Conservation (phyloP, 2,888 invertebrate species). For the Cryptus armator region DNA sequence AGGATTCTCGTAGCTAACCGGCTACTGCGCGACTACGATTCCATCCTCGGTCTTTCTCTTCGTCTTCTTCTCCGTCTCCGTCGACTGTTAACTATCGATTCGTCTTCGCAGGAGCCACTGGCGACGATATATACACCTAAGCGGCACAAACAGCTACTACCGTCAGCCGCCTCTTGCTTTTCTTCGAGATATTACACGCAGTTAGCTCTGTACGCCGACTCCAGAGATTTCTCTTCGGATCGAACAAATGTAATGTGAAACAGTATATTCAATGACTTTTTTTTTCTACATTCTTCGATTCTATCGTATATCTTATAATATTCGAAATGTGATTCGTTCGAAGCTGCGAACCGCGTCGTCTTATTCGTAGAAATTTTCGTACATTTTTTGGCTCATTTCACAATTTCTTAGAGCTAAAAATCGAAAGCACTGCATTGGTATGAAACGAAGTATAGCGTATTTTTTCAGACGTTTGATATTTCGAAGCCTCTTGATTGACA, state of each 20-base stretch:
- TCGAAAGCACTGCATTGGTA: neutral
- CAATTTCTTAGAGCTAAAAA: neutral
- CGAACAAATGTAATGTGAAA: neutral
- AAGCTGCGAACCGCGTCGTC: neutral
- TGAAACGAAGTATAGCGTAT: neutral
- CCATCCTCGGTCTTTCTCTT: conserved; percentile 9
- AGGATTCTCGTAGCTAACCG: conserved; percentile 4
- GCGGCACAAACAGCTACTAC: conserved; percentile 5
- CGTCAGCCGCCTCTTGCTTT: conserved; percentile 11
- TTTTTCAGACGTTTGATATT: neutral
- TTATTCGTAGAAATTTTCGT: neutral
- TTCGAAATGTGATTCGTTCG: neutral
- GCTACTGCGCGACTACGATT: neutral
- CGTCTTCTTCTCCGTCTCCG: conserved; percentile 14
- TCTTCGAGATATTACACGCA: conserved; percentile 6
- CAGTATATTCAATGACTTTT: no score
- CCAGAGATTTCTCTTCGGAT: neutral
- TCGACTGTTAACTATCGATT: conserved; percentile 41
- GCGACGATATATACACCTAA: conserved; percentile 7
- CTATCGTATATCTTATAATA: no score
- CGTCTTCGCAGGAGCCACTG: conserved; percentile 25
- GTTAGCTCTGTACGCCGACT: conserved; percentile 2
- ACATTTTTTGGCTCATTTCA: neutral
- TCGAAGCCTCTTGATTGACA: neutral
- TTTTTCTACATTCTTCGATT: no score